Base-by-base conservation (phyloP, 2,888 invertebrate species). In the Opisthograptis luteolata region DNA sequence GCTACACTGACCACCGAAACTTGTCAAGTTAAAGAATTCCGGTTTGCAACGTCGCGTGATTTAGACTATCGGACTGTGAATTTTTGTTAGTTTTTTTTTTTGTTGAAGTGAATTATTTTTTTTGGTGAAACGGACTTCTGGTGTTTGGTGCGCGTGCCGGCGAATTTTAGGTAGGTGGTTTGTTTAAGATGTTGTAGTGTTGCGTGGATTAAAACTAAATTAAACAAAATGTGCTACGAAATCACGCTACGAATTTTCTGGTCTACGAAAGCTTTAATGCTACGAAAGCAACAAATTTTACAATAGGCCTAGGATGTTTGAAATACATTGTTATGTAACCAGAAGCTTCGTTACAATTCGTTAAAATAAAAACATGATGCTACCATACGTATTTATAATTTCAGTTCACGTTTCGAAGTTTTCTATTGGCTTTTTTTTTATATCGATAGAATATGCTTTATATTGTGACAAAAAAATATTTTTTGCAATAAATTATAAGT, bases 21-120 rank as follows among this genome's bases (percentile, higher is more conserved):
- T 85, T 84, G 86, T 76, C 84, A 77, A 85, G 85, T 86, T 84
- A 83, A 84, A 84, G 83, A 86, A 84, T 79, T 73, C 74, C 74
- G 72, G 74, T 73, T 63, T 73, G 67, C 62, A 64, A 67, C 72
- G 70, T 68, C 60, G 77, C 76, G 77, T 74, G 76, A 70, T 68
- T 64, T 55, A 64, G 69, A 65, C 60, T 69, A 54, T 61, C 67
- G 81, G 79, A 84, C 84, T 82, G 85, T 84, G 81, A 28, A 27
- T 44, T 43, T 46, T 28, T 14, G 37, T 52, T 35, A 34, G 67
- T 69, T 69, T 76, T 68, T 69, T 68, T 73, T 75, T 75, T 71
- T 66, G 72, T 78, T 73, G 77, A 67, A 65, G 77, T 79, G 79
- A 60, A n/a, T n/a, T n/a, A n/a, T n/a, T n/a, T 58, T 76, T 76